A percentile compares a stretch with the other conserved stretches of the same genome.
phyloP scores from a whole-genome alignment of 1,140 invertebrate genomes.

The Thaumetopoea pityocampa region DNA sequence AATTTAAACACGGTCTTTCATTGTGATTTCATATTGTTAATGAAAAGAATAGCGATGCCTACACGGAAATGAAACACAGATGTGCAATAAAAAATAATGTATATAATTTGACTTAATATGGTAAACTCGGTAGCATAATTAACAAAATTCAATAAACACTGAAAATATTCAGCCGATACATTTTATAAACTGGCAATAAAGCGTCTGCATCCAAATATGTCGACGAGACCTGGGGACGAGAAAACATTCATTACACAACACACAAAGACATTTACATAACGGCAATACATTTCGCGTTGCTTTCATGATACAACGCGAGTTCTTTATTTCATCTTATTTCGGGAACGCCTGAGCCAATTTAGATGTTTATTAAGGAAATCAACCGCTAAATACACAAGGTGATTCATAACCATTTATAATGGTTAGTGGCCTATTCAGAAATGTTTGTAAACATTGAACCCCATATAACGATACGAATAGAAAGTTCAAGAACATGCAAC shows the following conservation, averaged over 20 bases:
- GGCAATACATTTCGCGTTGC: neutral
- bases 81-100: slow-evolving; percentile 72
- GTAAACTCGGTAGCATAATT: slow-evolving; percentile 71
- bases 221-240: slow-evolving; percentile 42
- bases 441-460: too few relatives aligned
- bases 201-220: slow-evolving; percentile 53
- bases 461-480: too few relatives aligned
- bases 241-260: too few relatives aligned
- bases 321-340: too few relatives aligned
- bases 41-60: neutral
- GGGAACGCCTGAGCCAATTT: too few relatives aligned
- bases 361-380: too few relatives aligned
- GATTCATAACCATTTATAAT: too few relatives aligned
- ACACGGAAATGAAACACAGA: slow-evolving; percentile 35
- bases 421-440: too few relatives aligned
- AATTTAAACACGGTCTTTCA: slow-evolving; percentile 60
- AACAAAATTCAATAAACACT: slow-evolving; percentile 71
- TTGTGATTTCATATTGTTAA: slow-evolving; percentile 12
- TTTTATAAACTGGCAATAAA: slow-evolving; percentile 69
- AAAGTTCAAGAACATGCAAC: too few relatives aligned
- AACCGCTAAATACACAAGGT: too few relatives aligned
- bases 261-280: too few relatives aligned
- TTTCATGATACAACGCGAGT: neutral
- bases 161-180: slow-evolving; percentile 72
- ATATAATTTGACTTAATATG: slow-evolving; percentile 71